Evolutionary conservation across 2,113 vertebrate genomes (phyloP).

Genomic region (Vulpes ferrilata): DNA sequence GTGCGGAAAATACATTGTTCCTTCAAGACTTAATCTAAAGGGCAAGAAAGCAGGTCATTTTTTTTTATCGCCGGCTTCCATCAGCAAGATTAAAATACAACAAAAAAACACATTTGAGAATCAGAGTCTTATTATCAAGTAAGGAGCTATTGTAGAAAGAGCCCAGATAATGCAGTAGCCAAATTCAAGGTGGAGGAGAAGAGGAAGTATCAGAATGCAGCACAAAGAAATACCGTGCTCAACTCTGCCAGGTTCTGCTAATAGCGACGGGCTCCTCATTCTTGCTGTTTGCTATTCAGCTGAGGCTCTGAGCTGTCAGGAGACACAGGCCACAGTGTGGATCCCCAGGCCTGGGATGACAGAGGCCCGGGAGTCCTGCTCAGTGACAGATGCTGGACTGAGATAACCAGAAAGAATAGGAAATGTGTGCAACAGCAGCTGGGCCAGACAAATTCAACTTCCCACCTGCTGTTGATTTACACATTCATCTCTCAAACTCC

Average conservation of each 20-base stretch:
- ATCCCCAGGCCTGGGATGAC: conserved; percentile 37
- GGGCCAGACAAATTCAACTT: conserved; percentile 72
- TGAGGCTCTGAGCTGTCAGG: not conserved
- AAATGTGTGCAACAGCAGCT: conserved; percentile 66
- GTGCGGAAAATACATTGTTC: conserved; percentile 45
- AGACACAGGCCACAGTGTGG: not conserved
- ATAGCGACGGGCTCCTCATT: not conserved
- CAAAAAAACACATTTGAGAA: conserved; percentile 13
- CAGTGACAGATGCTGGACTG: conserved; percentile 71
- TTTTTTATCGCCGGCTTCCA: not conserved
- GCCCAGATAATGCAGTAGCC: not conserved
- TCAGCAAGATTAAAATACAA: conserved; percentile 54
- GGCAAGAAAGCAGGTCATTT: not conserved
- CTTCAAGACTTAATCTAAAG: conserved; percentile 40
- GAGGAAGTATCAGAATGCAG: not conserved
- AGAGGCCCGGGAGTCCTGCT: conserved; percentile 56
- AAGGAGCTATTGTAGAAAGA: not conserved
- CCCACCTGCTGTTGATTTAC: conserved; percentile 80
- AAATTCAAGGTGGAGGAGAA: not conserved
- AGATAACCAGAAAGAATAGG: conserved; percentile 73
- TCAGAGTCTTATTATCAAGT: not conserved
- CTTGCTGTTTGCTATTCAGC: not conserved
- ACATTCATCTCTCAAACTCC: conserved; percentile 67
- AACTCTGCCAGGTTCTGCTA: not conserved
- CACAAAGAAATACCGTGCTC: not conserved